Conservation (phyloP, 2,888 invertebrate species). For the Heliconius charithonia region DNA sequence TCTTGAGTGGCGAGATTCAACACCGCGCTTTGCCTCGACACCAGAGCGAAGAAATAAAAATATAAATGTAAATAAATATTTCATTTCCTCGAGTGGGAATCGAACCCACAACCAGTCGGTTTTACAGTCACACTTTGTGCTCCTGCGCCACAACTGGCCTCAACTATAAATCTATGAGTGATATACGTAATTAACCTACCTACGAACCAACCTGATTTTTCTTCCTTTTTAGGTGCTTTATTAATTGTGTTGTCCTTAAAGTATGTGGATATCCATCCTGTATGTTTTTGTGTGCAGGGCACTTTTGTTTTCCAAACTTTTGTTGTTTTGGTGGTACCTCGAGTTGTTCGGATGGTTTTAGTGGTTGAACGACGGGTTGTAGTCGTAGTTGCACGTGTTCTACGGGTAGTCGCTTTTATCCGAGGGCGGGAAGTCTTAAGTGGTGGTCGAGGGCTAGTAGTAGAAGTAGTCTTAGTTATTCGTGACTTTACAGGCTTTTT, state of each 20-base stretch:
- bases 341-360: constrained; percentile 46
- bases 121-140: too few relatives aligned
- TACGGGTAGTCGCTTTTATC: constrained; percentile 42
- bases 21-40: too few relatives aligned
- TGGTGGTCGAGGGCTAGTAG: constrained; percentile 51
- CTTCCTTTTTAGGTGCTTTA: constrained; percentile 61
- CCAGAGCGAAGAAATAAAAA: too few relatives aligned
- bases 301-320: constrained; percentile 63
- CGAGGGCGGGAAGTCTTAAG: constrained; percentile 53
- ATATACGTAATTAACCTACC: constrained; percentile 57
- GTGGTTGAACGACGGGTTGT: constrained; percentile 48
- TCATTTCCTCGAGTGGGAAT: too few relatives aligned
- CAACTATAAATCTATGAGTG: too few relatives aligned
- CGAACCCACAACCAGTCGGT: too few relatives aligned
- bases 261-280: constrained; percentile 69
- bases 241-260: constrained; percentile 64
- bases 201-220: constrained; percentile 74
- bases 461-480: not conserved
- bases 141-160: too few relatives aligned
- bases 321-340: constrained; percentile 59
- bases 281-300: constrained; percentile 63
- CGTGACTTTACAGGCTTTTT: constrained; percentile 49
- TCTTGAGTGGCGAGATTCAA: too few relatives aligned
- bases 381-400: constrained; percentile 50
- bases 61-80: too few relatives aligned